These are phyloP conservation scores for Hirtodrosophila alboralis DNA, from an alignment of 2,888 invertebrate species.

Conservation along the genomic window DNA sequence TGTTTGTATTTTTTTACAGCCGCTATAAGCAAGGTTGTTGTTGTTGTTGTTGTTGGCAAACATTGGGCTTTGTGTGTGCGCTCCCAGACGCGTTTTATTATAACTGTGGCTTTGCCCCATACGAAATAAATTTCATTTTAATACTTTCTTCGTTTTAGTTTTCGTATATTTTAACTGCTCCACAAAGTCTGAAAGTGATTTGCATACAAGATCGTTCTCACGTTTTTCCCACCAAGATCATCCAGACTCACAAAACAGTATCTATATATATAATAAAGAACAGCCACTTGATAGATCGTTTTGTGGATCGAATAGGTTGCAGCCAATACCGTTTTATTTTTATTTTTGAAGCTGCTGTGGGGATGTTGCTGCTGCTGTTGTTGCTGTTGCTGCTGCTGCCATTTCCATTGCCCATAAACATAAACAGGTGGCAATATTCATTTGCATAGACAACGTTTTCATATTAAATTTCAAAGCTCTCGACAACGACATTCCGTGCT, in stretches of 20 bases:
- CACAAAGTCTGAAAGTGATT: slow-evolving; percentile 67
- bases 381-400: slow-evolving; percentile 40
- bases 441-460: slow-evolving; percentile 78
- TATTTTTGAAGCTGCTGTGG: slow-evolving; percentile 26
- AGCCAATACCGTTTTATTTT: slow-evolving; percentile 63
- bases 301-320: slow-evolving; percentile 39
- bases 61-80: slow-evolving; percentile 74
- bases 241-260: slow-evolving; percentile 40
- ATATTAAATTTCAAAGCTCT: slow-evolving; percentile 78
- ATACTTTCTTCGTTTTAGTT: slow-evolving; percentile 80
- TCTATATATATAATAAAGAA: slow-evolving; percentile 11
- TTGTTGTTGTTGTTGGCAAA: slow-evolving; percentile 68
- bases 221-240: slow-evolving; percentile 76
- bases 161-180: slow-evolving; percentile 67
- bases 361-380: slow-evolving; percentile 33
- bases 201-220: slow-evolving; percentile 75
- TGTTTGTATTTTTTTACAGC: slow-evolving; percentile 70
- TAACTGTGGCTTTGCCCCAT: slow-evolving; percentile 71
- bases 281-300: slow-evolving; percentile 65
- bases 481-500: slow-evolving; percentile 63
- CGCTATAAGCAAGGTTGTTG: slow-evolving; percentile 43
- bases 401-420: slow-evolving; percentile 69
- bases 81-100: slow-evolving; percentile 75
- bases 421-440: slow-evolving; percentile 81
- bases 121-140: slow-evolving; percentile 77